Evolutionary conservation across 2,113 vertebrate species (phyloP).

Genomic region (Varanus salvator): DNA sequence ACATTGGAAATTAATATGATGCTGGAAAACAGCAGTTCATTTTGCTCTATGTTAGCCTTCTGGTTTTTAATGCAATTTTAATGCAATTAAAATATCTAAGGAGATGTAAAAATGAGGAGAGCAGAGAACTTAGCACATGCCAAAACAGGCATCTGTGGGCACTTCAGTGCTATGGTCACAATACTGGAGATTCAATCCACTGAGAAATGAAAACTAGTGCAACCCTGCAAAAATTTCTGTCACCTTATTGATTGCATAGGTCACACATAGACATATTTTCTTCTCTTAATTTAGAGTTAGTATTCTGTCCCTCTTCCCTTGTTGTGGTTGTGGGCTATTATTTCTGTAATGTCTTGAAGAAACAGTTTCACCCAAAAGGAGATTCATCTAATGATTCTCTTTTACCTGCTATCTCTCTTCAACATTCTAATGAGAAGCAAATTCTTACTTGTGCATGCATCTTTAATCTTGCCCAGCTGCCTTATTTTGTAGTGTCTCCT

Average conservation of each 20-base stretch:
- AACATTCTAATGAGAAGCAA: slow-evolving; percentile 41
- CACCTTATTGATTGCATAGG: neutral
- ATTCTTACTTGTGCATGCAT: slow-evolving; percentile 39
- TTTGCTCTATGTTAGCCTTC: no score
- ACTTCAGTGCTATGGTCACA: no score
- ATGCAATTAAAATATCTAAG: no score
- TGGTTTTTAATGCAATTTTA: no score
- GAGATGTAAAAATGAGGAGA: no score
- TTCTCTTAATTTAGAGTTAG: neutral
- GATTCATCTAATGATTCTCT: neutral
- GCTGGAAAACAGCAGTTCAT: no score
- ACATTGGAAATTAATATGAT: no score
- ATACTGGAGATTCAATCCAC: no score
- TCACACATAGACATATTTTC: neutral
- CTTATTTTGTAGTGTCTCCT: slow-evolving; percentile 46
- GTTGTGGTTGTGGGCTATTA: slow-evolving; percentile 9
- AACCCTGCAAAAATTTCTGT: neutral
- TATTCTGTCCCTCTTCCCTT: neutral
- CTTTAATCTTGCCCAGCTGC: slow-evolving; percentile 70
- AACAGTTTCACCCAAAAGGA: slow-evolving; percentile 33
- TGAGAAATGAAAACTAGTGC: neutral
- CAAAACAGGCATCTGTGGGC: no score
- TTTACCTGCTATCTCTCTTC: neutral
- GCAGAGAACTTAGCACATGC: no score
- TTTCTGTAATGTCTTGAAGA: slow-evolving; percentile 21